Percentiles rank a stretch among this genome's conserved stretches.
phyloP scores from a whole-genome alignment of 1,140 invertebrate species.

The Aleiodes sp. region DNA sequence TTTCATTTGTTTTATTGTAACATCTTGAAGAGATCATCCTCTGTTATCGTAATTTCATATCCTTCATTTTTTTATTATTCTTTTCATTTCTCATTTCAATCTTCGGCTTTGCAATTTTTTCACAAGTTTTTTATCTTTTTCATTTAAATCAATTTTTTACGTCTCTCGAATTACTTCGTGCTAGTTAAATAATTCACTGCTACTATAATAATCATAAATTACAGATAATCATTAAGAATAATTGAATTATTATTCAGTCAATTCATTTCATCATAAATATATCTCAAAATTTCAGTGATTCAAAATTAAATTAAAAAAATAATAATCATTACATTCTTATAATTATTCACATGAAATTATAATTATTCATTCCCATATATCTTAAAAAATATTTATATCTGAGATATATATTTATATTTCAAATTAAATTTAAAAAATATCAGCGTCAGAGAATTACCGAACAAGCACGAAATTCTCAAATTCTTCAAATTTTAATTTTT shows the following conservation, averaged over 20 bases:
- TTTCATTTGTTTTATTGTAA: constrained; percentile 9
- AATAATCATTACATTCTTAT: no score
- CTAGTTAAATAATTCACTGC: neutral
- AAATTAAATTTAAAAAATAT: neutral
- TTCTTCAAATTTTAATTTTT: constrained; percentile 3
- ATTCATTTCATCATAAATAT: no score
- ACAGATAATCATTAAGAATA: no score
- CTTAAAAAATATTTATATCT: no score
- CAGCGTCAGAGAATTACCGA: neutral
- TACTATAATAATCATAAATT: no score
- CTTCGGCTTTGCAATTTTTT: neutral
- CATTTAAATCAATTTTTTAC: neutral
- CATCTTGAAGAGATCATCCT: constrained; percentile 24
- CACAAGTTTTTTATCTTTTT: neutral
- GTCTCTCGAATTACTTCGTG: neutral
- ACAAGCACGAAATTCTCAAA: neutral
- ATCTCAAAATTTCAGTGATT: no score
- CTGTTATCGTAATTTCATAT: constrained; percentile 15
- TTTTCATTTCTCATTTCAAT: neutral
- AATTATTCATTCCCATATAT: no score
- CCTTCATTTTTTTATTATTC: constrained; percentile 14
- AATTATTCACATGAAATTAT: no score
- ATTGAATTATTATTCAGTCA: no score
- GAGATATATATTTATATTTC: neutral
- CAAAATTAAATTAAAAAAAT: no score